Evolutionary conservation across 2,113 vertebrate species (phyloP).

Genomic region (Desmodus rotundus): DNA sequence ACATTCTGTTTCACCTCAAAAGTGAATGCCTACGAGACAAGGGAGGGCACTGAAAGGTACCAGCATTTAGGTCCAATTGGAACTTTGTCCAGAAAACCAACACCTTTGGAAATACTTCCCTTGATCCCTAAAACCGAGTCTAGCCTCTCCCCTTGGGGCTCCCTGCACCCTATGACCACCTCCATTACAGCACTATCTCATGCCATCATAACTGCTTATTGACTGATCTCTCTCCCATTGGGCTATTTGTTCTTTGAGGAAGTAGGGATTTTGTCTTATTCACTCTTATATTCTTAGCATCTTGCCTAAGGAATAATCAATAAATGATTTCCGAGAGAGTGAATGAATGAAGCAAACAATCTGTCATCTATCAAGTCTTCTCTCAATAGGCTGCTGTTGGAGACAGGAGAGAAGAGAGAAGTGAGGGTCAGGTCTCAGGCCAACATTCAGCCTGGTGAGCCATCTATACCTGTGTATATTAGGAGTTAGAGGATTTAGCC

Average conservation of each 20-base stretch:
- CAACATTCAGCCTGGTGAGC: not conserved
- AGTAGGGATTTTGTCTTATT: not conserved
- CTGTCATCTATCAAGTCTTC: fast-evolving
- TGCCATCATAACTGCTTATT: not conserved
- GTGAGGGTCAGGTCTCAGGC: too few species aligned
- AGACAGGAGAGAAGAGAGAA: not conserved
- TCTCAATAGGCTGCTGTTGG: not conserved
- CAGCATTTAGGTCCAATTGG: not conserved
- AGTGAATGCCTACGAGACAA: not conserved
- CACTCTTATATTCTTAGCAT: not conserved
- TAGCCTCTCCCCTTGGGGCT: too few species aligned
- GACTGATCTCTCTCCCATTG: not conserved
- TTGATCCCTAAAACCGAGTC: not conserved
- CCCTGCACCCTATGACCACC: not conserved
- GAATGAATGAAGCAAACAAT: not conserved
- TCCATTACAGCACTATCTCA: not conserved
- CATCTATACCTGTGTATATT: not conserved
- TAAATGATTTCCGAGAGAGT: not conserved
- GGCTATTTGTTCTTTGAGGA: not conserved
- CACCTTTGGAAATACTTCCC: not conserved
- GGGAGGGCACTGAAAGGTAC: not conserved
- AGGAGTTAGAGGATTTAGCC: not conserved
- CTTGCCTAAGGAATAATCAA: not conserved
- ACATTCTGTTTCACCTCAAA: not conserved
- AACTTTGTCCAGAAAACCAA: not conserved